Evolutionary conservation across 92 coral and sea anemone species (phyloP).

Genomic region (Meandrina meandrites): DNA sequence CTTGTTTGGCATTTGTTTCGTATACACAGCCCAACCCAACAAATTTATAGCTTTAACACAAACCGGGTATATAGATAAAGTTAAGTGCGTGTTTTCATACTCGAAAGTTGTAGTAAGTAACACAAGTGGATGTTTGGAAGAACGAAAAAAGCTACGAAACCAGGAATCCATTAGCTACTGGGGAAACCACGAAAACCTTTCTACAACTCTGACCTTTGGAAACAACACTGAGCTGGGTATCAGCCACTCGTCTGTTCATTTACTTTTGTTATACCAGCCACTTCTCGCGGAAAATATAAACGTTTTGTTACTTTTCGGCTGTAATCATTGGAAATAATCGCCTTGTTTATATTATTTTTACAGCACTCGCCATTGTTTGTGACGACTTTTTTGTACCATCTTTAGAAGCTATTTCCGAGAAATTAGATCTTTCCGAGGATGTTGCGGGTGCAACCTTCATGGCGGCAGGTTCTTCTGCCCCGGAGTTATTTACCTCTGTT

Average conservation of each 20-base stretch:
- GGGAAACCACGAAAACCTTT: too few relatives aligned
- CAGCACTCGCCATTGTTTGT: conserved; percentile 95
- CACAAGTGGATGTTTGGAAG: neutral
- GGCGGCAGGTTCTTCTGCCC: conserved; percentile 99
- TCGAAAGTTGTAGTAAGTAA: neutral
- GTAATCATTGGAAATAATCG: neutral
- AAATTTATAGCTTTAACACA: too few relatives aligned
- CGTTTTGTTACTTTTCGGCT: neutral
- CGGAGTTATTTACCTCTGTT: conserved; percentile 96
- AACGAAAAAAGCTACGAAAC: neutral
- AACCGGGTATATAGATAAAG: neutral
- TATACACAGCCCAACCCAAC: too few relatives aligned
- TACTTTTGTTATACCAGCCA: neutral
- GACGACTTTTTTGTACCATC: conserved; percentile 99
- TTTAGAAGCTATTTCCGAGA: conserved; percentile 97
- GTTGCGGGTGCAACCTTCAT: conserved; percentile 99
- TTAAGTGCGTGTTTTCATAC: neutral
- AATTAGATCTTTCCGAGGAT: conserved; percentile 94
- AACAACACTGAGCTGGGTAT: neutral
- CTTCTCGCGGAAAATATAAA: neutral
- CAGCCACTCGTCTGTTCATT: neutral
- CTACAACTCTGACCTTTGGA: neutral
- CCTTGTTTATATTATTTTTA: neutral
- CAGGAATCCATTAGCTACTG: too few relatives aligned
- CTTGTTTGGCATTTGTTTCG: too few relatives aligned